Evolutionary conservation across 2,797 vertebrate species (phyloP).

Genomic region (Lacerta agilis): DNA sequence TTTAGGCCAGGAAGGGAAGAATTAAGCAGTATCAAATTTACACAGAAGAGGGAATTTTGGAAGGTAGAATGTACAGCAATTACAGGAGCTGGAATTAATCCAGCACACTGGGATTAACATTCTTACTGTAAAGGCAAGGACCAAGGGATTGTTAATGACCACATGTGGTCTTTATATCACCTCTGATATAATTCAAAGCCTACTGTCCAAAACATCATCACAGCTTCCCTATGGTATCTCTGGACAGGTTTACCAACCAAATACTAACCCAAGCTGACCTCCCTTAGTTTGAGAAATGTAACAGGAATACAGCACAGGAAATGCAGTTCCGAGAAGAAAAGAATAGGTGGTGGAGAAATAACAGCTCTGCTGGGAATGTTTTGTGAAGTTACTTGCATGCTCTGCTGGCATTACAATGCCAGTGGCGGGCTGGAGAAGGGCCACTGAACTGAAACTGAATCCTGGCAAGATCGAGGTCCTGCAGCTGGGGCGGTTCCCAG

Average conservation of each 20-base stretch:
- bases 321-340: slow-evolving; percentile 8
- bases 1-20: slow-evolving; percentile 26
- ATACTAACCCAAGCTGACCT: slow-evolving; percentile 13
- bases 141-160: slow-evolving; percentile 8
- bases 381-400: neutral
- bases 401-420: slow-evolving; percentile 6
- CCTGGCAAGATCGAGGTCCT: no score
- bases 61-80: slow-evolving; percentile 31
- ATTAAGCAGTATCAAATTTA: slow-evolving; percentile 36
- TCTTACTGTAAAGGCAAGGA: slow-evolving; percentile 12
- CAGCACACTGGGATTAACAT: slow-evolving; percentile 29
- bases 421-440: neutral
- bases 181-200: slow-evolving; percentile 19
- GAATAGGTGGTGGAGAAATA: neutral
- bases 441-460: no score
- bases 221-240: neutral
- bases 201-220: slow-evolving; percentile 7
- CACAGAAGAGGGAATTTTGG: slow-evolving; percentile 28
- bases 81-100: slow-evolving; percentile 32
- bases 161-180: slow-evolving; percentile 33
- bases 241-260: neutral
- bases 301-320: slow-evolving; percentile 1
- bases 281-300: slow-evolving; percentile 28
- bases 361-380: neutral
- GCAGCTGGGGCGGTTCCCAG: no score